A percentile compares a stretch with the other conserved stretches of the same genome.
phyloP scores from a whole-genome alignment of 2,113 vertebrate species.

The Odocoileus hemionus region DNA sequence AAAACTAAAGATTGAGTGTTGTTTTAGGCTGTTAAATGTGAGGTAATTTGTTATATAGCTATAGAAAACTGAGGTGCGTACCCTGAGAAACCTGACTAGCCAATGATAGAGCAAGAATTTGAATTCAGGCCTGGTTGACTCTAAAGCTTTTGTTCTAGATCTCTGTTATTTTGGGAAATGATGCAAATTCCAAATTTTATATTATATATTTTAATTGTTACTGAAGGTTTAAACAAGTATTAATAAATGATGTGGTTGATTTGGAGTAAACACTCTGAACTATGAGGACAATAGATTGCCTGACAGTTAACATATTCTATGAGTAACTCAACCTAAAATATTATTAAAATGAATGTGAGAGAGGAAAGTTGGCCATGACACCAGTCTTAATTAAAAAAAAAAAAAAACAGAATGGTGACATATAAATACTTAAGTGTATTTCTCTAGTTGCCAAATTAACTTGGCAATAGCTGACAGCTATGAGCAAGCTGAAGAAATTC shows the following conservation, averaged over 20 bases:
- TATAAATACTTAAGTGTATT: not conserved
- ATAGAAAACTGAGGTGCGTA: not conserved
- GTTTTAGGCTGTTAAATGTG: not conserved
- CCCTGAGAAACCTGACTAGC: not conserved
- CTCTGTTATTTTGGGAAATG: not conserved
- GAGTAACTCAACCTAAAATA: not conserved
- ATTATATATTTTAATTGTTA: not conserved
- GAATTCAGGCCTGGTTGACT: not conserved
- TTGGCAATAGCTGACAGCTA: conserved; percentile 36
- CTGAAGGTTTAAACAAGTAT: not conserved
- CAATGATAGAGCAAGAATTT: not conserved
- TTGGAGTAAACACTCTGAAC: not conserved
- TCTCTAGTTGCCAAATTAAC: not conserved
- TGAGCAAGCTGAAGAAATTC: not conserved
- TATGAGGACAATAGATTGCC: not conserved
- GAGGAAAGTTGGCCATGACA: not conserved
- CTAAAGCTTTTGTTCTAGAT: not conserved
- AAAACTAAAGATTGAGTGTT: not conserved
- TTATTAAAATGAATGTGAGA: conserved; percentile 12
- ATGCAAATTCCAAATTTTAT: not conserved
- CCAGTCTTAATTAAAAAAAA: not conserved
- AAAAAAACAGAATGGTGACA: not conserved
- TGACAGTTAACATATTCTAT: not conserved
- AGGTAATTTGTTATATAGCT: not conserved
- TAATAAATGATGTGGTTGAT: not conserved